Base-by-base conservation (phyloP, 2,888 invertebrate species). In the Cerceris ruficornis region DNA sequence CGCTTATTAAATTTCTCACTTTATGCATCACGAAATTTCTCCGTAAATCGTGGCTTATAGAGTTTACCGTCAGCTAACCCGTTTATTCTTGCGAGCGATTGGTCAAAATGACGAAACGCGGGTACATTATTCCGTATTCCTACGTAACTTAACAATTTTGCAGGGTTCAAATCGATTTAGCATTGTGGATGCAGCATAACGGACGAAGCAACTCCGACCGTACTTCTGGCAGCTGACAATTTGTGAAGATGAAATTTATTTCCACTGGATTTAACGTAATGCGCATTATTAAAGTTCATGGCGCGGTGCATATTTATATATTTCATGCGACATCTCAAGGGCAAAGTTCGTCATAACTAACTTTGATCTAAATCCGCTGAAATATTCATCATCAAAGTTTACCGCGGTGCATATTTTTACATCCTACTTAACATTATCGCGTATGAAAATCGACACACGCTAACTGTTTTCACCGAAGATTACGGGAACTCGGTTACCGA, bases 21-120 rank as follows among this genome's bases (percentile, higher is more conserved):
- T 72, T 60, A 49, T 68, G 62, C 62, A 52, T 55, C 72, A 15
- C 46, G 69, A 14, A 50, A 69, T 50, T 68, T 55, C 15, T 39
- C 6, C 60, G 65, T 64, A 59, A 73, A 65, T 77, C 73, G 69
- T 43, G 46, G 69, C 57, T 77, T 73, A 77, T 73, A 60, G 65
- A 61, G 69, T 77, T 77, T 77, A 52, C 13, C 50, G 65, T 50
- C 72, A 59, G 52, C 58, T 61, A 50, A 55, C 64, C 59, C 59
- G 65, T 41, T 68, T 62, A 68, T 13, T 50, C 17, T 54, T n/a
- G n/a, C n/a, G 54, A 7, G 17, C 39, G 8, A 13, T 39, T 17
- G 49, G 61, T 17, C 43, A 58, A 14, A 64, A 71, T 55, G 52
- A 7, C 42, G 50, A 59, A 66, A 66, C 43, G 59, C 67, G 11